Evolutionary conservation across 1,140 invertebrate genomes (phyloP).

Genomic region (Piezodorus guildinii): DNA sequence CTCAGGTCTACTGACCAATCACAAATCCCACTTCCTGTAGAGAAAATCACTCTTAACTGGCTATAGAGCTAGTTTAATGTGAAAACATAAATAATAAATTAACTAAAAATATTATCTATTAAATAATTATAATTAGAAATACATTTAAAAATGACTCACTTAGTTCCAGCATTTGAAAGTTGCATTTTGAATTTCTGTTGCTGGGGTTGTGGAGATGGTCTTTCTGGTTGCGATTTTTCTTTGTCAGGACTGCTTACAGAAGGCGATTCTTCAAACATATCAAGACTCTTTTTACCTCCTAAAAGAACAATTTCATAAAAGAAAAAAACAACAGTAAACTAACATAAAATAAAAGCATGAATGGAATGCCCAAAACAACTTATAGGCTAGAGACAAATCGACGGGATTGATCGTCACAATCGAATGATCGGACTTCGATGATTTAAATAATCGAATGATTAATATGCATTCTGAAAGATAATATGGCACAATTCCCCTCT

Average conservation of each 20-base stretch:
- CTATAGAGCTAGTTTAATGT: not conserved
- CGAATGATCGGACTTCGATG: no score
- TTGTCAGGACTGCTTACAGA: not conserved
- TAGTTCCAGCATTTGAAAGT: conserved; percentile 39
- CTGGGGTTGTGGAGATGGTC: conserved; percentile 6
- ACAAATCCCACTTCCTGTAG: no score
- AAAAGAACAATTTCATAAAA: not conserved
- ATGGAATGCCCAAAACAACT: no score
- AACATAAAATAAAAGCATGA: no score
- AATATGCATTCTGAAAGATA: no score
- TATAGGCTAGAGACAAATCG: no score
- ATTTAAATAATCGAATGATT: no score
- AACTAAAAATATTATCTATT: not conserved
- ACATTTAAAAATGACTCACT: conserved; percentile 32
- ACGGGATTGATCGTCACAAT: no score
- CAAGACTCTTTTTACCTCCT: conserved; percentile 10
- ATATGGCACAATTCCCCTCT: no score
- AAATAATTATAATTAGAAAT: not conserved
- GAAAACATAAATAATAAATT: not conserved
- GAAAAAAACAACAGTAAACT: not conserved
- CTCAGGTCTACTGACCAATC: no score
- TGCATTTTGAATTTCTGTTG: conserved; percentile 43
- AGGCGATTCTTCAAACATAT: conserved; percentile 30
- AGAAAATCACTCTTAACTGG: no score
- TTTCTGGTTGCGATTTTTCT: conserved; percentile 4